Percentiles rank a stretch among this genome's conserved stretches.
phyloP scores from a whole-genome alignment of 2,888 invertebrate genomes.

The Scaeva pyrastri region DNA sequence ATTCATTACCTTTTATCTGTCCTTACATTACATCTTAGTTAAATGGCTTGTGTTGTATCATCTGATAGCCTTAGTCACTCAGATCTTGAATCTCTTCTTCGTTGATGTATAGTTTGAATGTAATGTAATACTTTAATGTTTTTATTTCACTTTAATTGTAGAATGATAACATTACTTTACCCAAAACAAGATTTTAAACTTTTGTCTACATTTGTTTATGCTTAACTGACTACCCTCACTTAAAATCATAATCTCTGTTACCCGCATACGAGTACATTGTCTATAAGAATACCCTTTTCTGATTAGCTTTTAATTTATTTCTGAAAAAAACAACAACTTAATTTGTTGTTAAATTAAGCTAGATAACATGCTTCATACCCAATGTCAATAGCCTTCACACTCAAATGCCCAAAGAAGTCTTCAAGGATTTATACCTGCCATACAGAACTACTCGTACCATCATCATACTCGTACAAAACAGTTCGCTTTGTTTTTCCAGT shows the following conservation, averaged over 20 bases:
- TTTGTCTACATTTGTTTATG: not conserved
- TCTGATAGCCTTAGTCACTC: no score
- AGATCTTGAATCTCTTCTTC: no score
- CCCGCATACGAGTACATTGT: not conserved
- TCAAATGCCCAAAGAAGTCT: conserved; percentile 45
- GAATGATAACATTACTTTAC: no score
- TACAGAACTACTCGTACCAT: conserved; percentile 1
- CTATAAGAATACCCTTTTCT: not conserved
- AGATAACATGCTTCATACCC: not conserved
- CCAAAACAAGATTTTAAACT: no score
- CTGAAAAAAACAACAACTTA: not conserved
- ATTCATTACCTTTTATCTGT: no score
- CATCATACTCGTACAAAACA: no score
- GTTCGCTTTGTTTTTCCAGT: conserved; percentile 9
- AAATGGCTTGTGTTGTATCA: no score
- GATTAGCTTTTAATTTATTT: conserved; percentile 19
- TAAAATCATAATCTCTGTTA: not conserved
- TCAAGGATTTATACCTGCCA: conserved; percentile 48
- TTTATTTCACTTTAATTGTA: no score
- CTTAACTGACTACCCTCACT: not conserved
- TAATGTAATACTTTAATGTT: no score
- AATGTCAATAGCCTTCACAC: conserved; percentile 60
- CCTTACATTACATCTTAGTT: no score
- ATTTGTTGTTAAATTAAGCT: not conserved
- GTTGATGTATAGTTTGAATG: no score